Conservation (phyloP, 2,888 invertebrate genomes). For the Callyntrura sp. region DNA sequence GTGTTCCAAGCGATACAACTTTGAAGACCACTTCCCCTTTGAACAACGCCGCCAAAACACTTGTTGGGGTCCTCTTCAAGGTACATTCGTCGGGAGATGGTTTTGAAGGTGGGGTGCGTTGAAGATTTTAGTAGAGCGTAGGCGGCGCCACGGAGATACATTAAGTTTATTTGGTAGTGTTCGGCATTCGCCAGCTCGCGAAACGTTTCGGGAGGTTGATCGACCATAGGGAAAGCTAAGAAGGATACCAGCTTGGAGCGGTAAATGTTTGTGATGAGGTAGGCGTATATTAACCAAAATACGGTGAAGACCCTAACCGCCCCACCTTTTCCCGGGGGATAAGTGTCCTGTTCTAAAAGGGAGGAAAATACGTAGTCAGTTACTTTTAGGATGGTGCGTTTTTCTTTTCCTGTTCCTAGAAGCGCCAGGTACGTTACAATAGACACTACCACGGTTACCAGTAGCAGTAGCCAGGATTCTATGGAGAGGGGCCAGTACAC, state of each 20-base stretch:
- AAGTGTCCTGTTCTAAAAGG: constrained; percentile 32
- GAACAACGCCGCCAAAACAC: constrained; percentile 57
- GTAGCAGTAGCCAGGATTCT: constrained; percentile 5
- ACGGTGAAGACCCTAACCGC: constrained; percentile 2
- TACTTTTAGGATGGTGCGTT: not conserved
- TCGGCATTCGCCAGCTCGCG: constrained; percentile 62
- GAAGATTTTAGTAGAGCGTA: constrained; percentile 67
- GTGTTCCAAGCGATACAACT: constrained; percentile 69
- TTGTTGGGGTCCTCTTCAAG: constrained; percentile 57
- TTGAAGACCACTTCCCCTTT: not conserved
- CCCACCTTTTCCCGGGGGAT: not conserved
- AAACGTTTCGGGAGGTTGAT: constrained; percentile 70
- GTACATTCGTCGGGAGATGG: constrained; percentile 54
- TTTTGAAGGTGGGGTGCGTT: constrained; percentile 68
- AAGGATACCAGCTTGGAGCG: constrained; percentile 74
- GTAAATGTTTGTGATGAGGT: constrained; percentile 72
- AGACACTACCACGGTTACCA: not conserved
- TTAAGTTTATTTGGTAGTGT: constrained; percentile 54
- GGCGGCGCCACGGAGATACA: constrained; percentile 73
- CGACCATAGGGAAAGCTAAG: constrained; percentile 70
- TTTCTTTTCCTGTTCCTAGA: not conserved
- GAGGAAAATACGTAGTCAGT: not conserved
- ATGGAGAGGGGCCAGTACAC: constrained; percentile 63
- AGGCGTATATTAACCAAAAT: constrained; percentile 68
- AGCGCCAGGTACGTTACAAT: not conserved